Base-by-base conservation (phyloP, 2,113 vertebrate species). In the Thryonomys swinderianus region DNA sequence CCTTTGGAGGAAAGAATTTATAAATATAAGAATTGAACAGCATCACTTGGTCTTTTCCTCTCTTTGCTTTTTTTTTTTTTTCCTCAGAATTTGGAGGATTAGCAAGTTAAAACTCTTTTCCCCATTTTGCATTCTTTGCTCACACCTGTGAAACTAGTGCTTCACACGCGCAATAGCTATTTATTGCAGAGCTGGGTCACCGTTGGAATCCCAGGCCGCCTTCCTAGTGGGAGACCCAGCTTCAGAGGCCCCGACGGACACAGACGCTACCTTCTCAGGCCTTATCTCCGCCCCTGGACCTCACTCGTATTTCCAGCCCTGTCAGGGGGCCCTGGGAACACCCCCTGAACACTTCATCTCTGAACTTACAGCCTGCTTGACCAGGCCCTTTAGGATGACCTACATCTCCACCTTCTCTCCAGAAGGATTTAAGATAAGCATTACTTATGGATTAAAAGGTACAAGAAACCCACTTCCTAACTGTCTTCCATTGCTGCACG, bases 1-100 rank as follows among this genome's bases (percentile, higher is more conserved):
- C 89, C 81, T 94, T 88, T 57, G 88, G 59, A 76, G 57, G 23
- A 84, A 95, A 95, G 30, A 91, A 79, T 59, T 16, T 76, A 40
- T 95, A 95, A 90, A 83, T 42, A 81, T 34, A 69, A n/a, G n/a
- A n/a, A n/a, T 42, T 84, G 69, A 86, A 92, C 57, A 11, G 8
- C 11, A 45, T 61, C 83, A 48, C 11, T 94, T 53, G 84, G 25
- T 4, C 14, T 51, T 64, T 76, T 79, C 59, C 40, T 30, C 1
- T 37, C 1, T 67, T 34, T 93, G 16, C 82, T 13, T 62, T 48
- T 30, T 78, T 76, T 40, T 57, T 37, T 10, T 84, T 32, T 55
- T 20, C 32, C 23, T 62, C 13, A 45, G 92, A 80, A 76, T 69
- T 64, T 93, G 27, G 40, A 10, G 4, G 14, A 5, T 40, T 27